Base-by-base conservation (phyloP, 1,140 invertebrate species). In the Probaryconus sp. region DNA sequence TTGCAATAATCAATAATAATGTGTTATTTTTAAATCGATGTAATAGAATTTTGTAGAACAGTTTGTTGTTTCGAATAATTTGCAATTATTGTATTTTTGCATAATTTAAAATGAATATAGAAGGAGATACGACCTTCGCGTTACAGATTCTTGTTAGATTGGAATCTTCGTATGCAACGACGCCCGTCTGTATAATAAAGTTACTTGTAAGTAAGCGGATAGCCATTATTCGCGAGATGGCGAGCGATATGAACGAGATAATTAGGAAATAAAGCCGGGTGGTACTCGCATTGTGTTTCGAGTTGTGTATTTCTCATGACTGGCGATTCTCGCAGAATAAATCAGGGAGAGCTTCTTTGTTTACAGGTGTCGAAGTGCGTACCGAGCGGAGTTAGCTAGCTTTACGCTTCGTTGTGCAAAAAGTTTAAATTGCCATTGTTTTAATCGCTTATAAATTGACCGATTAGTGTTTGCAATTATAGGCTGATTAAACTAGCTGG, bases 351-450 rank as follows among this genome's bases (percentile, higher is more conserved):
- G 28, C 69, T 58, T 71, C 61, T 73, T 73, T 73, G 69, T 73
- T 65, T 64, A 53, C 69, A 65, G 69, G 69, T 73, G 69, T 65
- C 69, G 69, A 73, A 60, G 55, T 73, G 69, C 53, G 65, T 73
- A 73, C 69, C 60, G 31, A 72, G 60, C 42, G 30, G 45, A 26
- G 40, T 24, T 38, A 9, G 37, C 20, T 38, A 9, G 37, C 60
- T 65, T 73, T 55, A 40, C 17, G 53, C 69, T 61, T 60, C 60
- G 69, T 47, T 47, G 45, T 26, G 28, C 38, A 64, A 72, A 60
- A 65, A 58, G 31, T 65, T 65, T 65, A 55, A 60, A 53, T 60
- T 61, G 30, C 45, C 40, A 65, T 48, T 50, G 17, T 40, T 58
- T 53, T 65, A 60, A 69, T 60, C 31, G 47, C 47, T 69, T 60